Evolutionary conservation across 2,888 invertebrate genomes (phyloP).

Genomic region (Zelleria hepariella): DNA sequence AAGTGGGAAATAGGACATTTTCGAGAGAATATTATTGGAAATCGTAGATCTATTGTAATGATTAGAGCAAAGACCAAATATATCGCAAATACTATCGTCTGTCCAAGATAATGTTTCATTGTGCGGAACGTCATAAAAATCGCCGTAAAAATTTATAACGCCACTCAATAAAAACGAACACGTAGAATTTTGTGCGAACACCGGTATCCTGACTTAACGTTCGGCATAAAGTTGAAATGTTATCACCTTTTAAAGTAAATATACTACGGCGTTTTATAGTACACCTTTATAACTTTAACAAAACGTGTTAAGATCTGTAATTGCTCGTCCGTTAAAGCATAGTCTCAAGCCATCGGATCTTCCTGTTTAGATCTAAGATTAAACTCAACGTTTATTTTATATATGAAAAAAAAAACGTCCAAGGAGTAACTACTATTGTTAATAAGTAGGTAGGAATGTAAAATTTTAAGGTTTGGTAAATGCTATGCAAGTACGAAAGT

Average conservation of each 20-base stretch:
- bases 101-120: constrained; percentile 26
- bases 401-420: too few species aligned
- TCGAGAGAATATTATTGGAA: too few species aligned
- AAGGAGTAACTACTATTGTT: too few species aligned
- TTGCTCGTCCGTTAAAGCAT: neutral
- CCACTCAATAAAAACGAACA: constrained; percentile 56
- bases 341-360: neutral
- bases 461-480: too few species aligned
- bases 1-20: too few species aligned
- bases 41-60: too few species aligned
- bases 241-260: neutral
- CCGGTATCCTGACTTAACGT: neutral
- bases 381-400: too few species aligned
- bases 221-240: neutral
- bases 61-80: neutral
- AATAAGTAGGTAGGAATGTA: too few species aligned
- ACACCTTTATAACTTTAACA: too few species aligned
- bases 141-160: constrained; percentile 58
- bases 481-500: too few species aligned
- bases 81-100: neutral
- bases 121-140: constrained; percentile 55
- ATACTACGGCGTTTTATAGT: too few species aligned
- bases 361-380: too few species aligned
- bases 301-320: neutral
- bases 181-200: constrained; percentile 41